These are phyloP conservation scores for Cheilosia pagana DNA, from an alignment of 2,888 invertebrate genomes.

Conservation along the genomic window DNA sequence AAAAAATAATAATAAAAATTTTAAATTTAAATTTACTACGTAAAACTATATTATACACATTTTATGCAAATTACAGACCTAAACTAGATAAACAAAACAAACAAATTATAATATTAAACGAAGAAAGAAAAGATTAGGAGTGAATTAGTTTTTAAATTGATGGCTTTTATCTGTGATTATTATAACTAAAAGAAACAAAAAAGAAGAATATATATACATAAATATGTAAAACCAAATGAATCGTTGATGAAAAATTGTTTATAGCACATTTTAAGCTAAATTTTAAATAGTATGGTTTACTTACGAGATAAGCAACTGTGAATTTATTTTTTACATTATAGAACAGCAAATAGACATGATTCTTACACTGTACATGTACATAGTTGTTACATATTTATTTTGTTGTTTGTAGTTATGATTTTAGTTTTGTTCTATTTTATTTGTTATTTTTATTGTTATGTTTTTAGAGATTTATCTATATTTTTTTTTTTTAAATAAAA, in stretches of 20 bases:
- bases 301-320: conserved; percentile 70
- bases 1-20: conserved; percentile 15
- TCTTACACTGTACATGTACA: conserved; percentile 55
- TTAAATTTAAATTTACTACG: conserved; percentile 56
- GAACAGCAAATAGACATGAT: conserved; percentile 51
- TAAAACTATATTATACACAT: conserved; percentile 74
- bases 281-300: conserved; percentile 57
- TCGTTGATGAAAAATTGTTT: conserved; percentile 55
- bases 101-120: conserved; percentile 34
- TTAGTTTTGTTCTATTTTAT: conserved; percentile 23
- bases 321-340: conserved; percentile 62
- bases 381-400: conserved; percentile 40
- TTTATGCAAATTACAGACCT: conserved; percentile 54
- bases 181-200: conserved; percentile 60
- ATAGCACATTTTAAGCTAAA: conserved; percentile 66
- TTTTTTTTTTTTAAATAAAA: conserved; percentile 67
- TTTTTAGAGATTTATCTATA: conserved; percentile 58
- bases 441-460: conserved; percentile 53
- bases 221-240: conserved; percentile 31
- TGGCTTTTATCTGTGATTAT: conserved; percentile 79
- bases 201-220: conserved; percentile 18
- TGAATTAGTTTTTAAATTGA: conserved; percentile 75
- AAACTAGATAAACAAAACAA: conserved; percentile 44
- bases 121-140: conserved; percentile 59
- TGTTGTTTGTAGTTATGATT: conserved; percentile 5